A percentile compares a stretch with the other conserved stretches of the same genome.
Evolutionary conservation across 2,888 invertebrate genomes (phyloP).

Genomic region (Limnephilus lunatus): DNA sequence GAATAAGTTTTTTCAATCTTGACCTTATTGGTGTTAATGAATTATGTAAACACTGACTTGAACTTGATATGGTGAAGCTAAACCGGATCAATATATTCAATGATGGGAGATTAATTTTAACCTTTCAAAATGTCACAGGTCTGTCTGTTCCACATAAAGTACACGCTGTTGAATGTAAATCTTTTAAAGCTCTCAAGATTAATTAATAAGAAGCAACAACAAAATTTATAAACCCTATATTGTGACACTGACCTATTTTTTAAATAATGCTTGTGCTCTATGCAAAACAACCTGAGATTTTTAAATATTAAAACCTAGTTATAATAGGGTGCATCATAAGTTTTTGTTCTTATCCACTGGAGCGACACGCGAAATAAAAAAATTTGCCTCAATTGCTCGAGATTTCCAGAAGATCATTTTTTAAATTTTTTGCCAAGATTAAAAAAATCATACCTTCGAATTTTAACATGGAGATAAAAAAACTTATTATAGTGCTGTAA

Average conservation of each 20-base stretch:
- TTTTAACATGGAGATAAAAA: too few species aligned
- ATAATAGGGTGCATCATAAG: too few species aligned
- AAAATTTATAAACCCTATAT: background rate
- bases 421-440: too few species aligned
- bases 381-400: too few species aligned
- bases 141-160: background rate
- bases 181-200: background rate
- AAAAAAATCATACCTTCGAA: too few species aligned
- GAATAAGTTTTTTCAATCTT: background rate
- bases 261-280: too few species aligned
- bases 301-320: background rate
- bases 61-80: background rate
- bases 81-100: conserved; percentile 8
- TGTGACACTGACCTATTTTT: background rate
- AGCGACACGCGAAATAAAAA: too few species aligned
- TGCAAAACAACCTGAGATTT: too few species aligned
- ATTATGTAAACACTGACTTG: background rate
- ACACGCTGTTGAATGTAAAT: background rate
- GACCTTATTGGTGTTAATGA: background rate
- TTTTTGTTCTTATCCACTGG: too few species aligned
- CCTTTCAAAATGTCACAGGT: background rate
- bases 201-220: background rate
- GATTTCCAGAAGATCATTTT: too few species aligned
- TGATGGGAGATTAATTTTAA: background rate
- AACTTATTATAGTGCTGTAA: too few species aligned